Conservation (phyloP, 1,140 invertebrate genomes). For the Pachyrhynchus sulphureomaculatus region DNA sequence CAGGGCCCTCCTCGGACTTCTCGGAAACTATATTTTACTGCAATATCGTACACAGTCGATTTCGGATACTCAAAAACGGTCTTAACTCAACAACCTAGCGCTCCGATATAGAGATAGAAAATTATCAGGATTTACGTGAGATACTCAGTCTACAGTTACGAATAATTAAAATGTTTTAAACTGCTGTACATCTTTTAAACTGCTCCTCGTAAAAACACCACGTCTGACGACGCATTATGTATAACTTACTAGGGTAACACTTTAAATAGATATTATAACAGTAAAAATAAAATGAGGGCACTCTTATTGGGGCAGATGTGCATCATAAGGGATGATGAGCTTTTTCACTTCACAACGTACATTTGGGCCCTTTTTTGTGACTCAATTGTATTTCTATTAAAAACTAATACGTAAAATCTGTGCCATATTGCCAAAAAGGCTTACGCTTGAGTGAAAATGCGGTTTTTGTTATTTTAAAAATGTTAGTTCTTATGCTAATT, state of each 20-base stretch:
- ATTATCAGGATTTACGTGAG: no score
- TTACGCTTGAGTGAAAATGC: neutral
- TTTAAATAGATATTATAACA: constrained; percentile 7
- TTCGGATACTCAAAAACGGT: no score
- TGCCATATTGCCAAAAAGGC: constrained; percentile 9
- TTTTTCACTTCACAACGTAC: neutral
- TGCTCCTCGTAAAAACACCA: no score
- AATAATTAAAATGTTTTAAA: no score
- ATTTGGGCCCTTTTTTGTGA: constrained; percentile 2
- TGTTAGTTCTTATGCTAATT: neutral
- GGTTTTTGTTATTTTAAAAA: neutral
- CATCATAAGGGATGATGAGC: neutral
- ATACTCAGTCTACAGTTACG: no score
- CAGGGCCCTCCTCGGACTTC: no score
- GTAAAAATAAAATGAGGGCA: constrained; percentile 8
- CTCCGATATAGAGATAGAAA: no score
- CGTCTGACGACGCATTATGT: no score
- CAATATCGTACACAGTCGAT: no score
- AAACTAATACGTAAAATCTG: constrained; percentile 13
- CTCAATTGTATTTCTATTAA: constrained; percentile 12
- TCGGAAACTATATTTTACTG: no score
- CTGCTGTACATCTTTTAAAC: no score
- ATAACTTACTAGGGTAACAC: constrained; percentile 6
- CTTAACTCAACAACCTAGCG: no score
- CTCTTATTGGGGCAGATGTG: constrained; percentile 4